phyloP scores from a whole-genome alignment of 1,140 invertebrate species.

The Bombus ignitus region DNA sequence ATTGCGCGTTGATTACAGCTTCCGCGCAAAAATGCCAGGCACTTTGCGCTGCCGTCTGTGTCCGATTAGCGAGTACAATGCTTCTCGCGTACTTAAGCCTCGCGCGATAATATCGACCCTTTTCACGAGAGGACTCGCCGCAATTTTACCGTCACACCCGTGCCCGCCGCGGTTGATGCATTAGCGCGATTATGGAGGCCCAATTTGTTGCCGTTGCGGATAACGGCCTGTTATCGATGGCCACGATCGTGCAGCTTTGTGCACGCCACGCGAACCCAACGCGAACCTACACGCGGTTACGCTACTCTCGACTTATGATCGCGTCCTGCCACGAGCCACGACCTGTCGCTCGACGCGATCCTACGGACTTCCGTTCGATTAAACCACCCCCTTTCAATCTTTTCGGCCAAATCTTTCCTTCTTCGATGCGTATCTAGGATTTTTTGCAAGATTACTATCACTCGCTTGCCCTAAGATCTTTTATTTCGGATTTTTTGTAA shows the following conservation, averaged over 20 bases:
- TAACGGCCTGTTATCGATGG: conserved; percentile 57
- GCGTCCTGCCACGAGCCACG: conserved; percentile 30
- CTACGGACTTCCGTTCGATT: neutral
- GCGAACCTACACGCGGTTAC: conserved; percentile 11
- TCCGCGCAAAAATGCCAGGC: conserved; percentile 56
- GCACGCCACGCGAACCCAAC: conserved; percentile 20
- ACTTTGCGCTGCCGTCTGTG: conserved; percentile 48
- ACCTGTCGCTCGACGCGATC: conserved; percentile 46
- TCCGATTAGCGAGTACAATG: conserved; percentile 51
- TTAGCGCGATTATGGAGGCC: conserved; percentile 71
- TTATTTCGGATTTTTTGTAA: no score
- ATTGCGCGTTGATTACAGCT: conserved; percentile 61
- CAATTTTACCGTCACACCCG: conserved; percentile 73
- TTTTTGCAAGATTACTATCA: no score
- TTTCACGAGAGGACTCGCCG: conserved; percentile 63
- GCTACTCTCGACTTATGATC: conserved; percentile 41
- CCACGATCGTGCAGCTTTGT: conserved; percentile 59
- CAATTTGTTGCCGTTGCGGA: conserved; percentile 72
- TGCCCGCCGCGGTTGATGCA: conserved; percentile 67
- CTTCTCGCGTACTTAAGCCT: conserved; percentile 52
- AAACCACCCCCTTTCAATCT: neutral
- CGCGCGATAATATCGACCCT: conserved; percentile 54
- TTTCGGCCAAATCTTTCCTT: neutral
- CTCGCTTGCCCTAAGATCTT: no score
- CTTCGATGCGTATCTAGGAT: neutral